A percentile compares a stretch with the other conserved stretches of the same genome.
These are phyloP conservation scores for Hirudo medicinalis DNA, from an alignment of 1,140 invertebrate genomes.

Conservation along the genomic window DNA sequence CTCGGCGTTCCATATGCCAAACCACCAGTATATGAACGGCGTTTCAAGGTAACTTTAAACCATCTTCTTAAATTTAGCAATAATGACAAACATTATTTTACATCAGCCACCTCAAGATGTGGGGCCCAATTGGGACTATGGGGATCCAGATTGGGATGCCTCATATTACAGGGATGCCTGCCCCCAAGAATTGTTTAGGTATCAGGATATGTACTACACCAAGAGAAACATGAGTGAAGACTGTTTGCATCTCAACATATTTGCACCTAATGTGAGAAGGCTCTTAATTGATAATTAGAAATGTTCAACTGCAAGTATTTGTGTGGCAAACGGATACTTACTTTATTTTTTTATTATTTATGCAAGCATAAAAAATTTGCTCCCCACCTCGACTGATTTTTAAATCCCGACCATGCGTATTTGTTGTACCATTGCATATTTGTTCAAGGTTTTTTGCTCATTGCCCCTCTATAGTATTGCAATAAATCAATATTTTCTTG, in stretches of 20 bases:
- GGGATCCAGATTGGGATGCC: conserved; percentile 22
- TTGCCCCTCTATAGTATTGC: too few relatives aligned
- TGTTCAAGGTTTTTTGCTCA: too few relatives aligned
- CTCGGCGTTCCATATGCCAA: conserved; percentile 22
- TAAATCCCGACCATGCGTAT: too few relatives aligned
- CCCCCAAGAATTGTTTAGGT: conserved; percentile 20
- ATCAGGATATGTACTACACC: conserved; percentile 16
- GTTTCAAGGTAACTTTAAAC: conserved; percentile 19
- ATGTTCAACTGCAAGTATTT: too few relatives aligned
- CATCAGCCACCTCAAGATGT: conserved; percentile 18
- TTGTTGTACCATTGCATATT: too few relatives aligned
- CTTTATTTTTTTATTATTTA: too few relatives aligned
- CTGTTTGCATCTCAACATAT: conserved; percentile 24
- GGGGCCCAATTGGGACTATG: conserved; percentile 20
- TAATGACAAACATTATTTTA: neutral
- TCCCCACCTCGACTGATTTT: too few relatives aligned
- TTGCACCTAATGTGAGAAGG: conserved; percentile 22
- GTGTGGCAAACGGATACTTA: too few relatives aligned
- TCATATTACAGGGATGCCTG: conserved; percentile 23
- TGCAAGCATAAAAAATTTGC: too few relatives aligned
- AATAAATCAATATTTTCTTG: neutral
- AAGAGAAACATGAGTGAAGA: conserved; percentile 23
- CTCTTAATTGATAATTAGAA: neutral
- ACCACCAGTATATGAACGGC: conserved; percentile 18
- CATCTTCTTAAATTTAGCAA: neutral